A percentile compares a stretch with the other conserved stretches of the same genome.
Evolutionary conservation across 2,888 invertebrate species (phyloP).

Genomic region (Acanthopleura granulata): DNA sequence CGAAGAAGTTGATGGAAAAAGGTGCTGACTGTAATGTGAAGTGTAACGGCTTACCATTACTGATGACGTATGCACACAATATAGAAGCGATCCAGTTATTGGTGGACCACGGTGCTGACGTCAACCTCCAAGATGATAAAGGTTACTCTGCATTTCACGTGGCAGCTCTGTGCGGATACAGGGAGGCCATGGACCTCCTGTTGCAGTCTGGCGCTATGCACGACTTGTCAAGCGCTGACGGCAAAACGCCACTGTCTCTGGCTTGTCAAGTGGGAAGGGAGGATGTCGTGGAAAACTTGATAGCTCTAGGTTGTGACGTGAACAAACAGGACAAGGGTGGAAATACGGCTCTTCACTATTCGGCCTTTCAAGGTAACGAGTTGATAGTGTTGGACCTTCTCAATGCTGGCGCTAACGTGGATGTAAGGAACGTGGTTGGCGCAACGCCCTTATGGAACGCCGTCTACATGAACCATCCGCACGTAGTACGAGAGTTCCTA

Average conservation of each 20-base stretch:
- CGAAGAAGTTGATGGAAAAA: neutral
- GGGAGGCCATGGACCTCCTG: neutral
- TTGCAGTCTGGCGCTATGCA: neutral
- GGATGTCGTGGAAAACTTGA: constrained; percentile 7
- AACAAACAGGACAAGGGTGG: constrained; percentile 1
- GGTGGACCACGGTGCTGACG: constrained; percentile 4
- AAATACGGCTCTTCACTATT: constrained; percentile 6
- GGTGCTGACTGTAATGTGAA: constrained; percentile 8
- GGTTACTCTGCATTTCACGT: neutral
- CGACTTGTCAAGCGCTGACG: constrained; percentile 4
- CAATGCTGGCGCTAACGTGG: neutral
- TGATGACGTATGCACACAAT: constrained; percentile 13
- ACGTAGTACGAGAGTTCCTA: neutral
- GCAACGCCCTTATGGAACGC: constrained; percentile 13
- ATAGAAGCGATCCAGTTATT: neutral
- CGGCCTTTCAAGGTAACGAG: constrained; percentile 6
- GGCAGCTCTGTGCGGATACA: neutral
- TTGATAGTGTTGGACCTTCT: neutral
- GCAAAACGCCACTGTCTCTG: constrained; percentile 14
- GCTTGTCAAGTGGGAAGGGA: constrained; percentile 13
- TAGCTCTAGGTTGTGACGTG: constrained; percentile 11
- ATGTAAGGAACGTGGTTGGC: neutral
- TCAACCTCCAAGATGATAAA: constrained; percentile 2
- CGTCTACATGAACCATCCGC: neutral
- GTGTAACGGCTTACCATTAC: constrained; percentile 4